Evolutionary conservation across 2,888 invertebrate genomes (phyloP).

Genomic region (Omphaloscelis lunosa): DNA sequence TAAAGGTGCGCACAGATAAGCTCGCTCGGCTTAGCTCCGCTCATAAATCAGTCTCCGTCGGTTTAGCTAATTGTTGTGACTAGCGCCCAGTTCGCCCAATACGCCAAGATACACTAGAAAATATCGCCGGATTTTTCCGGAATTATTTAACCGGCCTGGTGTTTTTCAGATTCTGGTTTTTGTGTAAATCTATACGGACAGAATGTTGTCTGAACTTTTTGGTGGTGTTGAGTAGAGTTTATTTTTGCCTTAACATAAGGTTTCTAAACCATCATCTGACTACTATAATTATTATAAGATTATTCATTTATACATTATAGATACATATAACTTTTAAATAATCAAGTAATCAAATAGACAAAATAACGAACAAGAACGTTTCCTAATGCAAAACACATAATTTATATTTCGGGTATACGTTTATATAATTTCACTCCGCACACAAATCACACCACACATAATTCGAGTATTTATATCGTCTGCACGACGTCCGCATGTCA

Average conservation of each 20-base stretch:
- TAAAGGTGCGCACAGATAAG: conserved; percentile 59
- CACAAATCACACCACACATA: no score
- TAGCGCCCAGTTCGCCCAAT: conserved; percentile 47
- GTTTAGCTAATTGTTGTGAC: conserved; percentile 74
- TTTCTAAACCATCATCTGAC: background rate
- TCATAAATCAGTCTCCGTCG: conserved; percentile 73
- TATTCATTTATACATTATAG: no score
- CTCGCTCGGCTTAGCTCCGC: conserved; percentile 67
- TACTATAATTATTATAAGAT: no score
- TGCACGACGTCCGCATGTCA: no score
- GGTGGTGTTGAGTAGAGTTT: background rate
- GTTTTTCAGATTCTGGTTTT: conserved; percentile 11
- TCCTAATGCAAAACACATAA: no score
- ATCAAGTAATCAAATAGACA: no score
- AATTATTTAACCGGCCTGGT: conserved; percentile 46
- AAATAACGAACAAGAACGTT: no score
- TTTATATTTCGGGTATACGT: no score
- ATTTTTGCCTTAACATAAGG: background rate
- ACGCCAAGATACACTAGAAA: conserved; percentile 39
- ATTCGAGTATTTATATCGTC: no score
- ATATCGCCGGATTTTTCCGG: conserved; percentile 47
- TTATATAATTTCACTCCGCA: no score
- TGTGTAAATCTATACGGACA: background rate
- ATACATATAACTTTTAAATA: no score
- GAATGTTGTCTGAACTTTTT: background rate